phyloP scores from a whole-genome alignment of 2,113 vertebrate genomes.

The Oreamnos americanus region DNA sequence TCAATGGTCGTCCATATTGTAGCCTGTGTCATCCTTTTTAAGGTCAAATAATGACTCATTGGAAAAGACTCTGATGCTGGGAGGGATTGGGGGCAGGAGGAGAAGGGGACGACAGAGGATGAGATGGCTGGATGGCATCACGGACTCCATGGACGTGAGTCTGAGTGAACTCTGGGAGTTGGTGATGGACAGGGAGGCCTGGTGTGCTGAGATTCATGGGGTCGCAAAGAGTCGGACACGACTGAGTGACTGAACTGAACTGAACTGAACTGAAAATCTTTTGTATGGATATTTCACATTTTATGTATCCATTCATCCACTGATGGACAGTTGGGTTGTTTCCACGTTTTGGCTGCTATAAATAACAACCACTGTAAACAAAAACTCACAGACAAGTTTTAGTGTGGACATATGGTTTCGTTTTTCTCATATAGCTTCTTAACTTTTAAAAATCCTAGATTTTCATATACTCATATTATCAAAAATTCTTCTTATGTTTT shows the following conservation, averaged over 20 bases:
- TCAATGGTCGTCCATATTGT: fast-evolving
- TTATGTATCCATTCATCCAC: fast-evolving
- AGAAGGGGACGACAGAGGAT: no score
- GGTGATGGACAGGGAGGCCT: no score
- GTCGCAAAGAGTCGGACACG: no score
- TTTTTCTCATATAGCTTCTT: neutral
- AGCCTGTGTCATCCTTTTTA: neutral
- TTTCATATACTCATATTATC: neutral
- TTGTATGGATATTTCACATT: neutral
- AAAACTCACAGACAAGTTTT: neutral
- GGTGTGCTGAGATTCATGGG: no score
- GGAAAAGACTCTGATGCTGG: no score
- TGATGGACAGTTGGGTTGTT: neutral
- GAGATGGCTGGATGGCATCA: no score
- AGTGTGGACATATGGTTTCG: neutral
- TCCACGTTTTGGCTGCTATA: no score
- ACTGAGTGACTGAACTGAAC: no score
- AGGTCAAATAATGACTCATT: neutral
- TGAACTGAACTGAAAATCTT: no score
- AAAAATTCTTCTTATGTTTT: neutral
- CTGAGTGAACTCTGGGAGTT: no score
- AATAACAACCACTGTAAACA: neutral
- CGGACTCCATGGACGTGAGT: no score
- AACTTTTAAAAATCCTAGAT: neutral
- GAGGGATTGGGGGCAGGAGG: no score